These are phyloP conservation scores for Yasuhikotakia modesta DNA, from an alignment of 2,797 vertebrate genomes.

Conservation along the genomic window DNA sequence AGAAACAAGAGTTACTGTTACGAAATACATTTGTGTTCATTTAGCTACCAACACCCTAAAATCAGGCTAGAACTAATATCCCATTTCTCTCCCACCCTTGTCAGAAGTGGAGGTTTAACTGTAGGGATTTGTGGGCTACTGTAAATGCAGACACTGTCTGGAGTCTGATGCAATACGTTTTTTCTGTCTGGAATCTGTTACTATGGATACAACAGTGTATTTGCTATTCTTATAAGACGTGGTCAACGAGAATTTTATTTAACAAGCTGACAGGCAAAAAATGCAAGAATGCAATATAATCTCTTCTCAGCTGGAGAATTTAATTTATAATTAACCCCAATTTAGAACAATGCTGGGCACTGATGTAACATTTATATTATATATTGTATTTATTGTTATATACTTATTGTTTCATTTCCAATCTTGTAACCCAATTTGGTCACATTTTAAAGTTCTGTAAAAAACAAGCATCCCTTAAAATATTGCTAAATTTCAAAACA, in stretches of 20 bases:
- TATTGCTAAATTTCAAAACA: conserved; percentile 21
- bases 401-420: conserved; percentile 12
- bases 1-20: conserved; percentile 51
- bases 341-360: neutral
- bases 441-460: neutral
- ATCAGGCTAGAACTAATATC: conserved; percentile 42
- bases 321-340: neutral
- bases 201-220: conserved; percentile 32
- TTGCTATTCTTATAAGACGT: conserved; percentile 20
- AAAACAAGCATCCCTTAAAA: neutral
- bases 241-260: conserved; percentile 24
- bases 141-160: conserved; percentile 55
- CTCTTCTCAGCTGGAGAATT: neutral
- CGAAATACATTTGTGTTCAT: conserved; percentile 55
- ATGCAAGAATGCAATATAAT: conserved; percentile 4
- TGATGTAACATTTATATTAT: conserved; percentile 8
- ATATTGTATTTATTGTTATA: neutral
- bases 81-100: conserved; percentile 30
- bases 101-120: conserved; percentile 54
- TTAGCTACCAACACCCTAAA: conserved; percentile 55
- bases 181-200: conserved; percentile 39
- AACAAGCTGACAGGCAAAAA: conserved; percentile 4
- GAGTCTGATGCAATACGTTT: conserved; percentile 56
- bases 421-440: neutral
- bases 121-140: conserved; percentile 56